Conservation (phyloP, 2,888 invertebrate genomes). For the Oligia latruncula region DNA sequence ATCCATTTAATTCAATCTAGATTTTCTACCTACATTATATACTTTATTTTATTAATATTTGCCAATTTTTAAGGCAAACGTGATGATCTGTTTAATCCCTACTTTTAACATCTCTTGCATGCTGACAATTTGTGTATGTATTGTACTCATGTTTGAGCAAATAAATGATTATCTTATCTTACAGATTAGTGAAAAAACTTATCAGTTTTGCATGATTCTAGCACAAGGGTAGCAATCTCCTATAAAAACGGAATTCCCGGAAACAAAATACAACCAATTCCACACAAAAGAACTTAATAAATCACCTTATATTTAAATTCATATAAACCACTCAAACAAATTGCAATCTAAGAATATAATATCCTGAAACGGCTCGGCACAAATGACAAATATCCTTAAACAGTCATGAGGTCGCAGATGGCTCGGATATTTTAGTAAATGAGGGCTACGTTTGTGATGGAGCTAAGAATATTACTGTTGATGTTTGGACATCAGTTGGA, state of each 20-base stretch:
- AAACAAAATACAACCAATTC: background rate
- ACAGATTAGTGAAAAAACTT: background rate
- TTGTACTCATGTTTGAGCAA: no score
- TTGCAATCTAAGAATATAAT: slow-evolving; percentile 65
- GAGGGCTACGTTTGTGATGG: slow-evolving; percentile 81
- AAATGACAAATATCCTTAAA: slow-evolving; percentile 83
- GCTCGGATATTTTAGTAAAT: slow-evolving; percentile 86
- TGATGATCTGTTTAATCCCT: no score
- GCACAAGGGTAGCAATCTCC: background rate
- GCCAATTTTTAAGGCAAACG: no score
- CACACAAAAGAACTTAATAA: slow-evolving; percentile 20
- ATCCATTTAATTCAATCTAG: background rate
- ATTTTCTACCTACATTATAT: background rate
- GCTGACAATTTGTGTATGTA: no score
- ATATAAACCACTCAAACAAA: slow-evolving; percentile 60
- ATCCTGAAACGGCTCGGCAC: slow-evolving; percentile 67
- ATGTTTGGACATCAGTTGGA: background rate
- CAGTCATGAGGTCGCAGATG: slow-evolving; percentile 85
- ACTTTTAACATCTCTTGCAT: no score
- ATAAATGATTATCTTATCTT: no score
- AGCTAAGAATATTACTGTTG: slow-evolving; percentile 44
- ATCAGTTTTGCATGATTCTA: background rate
- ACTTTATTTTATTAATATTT: no score
- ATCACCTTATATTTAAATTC: slow-evolving; percentile 41
- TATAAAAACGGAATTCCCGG: background rate